These are phyloP conservation scores for Argyresthia albistria DNA, from an alignment of 2,888 invertebrate genomes.

Conservation along the genomic window DNA sequence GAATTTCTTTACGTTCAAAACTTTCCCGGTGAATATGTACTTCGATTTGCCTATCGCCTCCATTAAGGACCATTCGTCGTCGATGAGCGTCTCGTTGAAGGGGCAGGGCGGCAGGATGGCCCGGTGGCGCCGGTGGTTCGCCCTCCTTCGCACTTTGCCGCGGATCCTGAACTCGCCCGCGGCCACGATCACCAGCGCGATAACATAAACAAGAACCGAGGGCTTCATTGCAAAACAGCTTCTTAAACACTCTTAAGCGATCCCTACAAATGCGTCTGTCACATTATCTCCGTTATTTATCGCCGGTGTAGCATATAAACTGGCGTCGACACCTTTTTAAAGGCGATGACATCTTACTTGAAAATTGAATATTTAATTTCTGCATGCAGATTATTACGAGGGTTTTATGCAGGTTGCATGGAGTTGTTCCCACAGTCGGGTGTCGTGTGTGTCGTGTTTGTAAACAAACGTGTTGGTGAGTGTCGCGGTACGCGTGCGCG, in stretches of 20 bases:
- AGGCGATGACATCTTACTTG: constrained; percentile 58
- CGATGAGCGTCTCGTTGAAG: constrained; percentile 65
- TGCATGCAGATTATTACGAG: constrained; percentile 21
- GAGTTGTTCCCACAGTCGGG: constrained; percentile 27
- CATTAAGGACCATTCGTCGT: constrained; percentile 65
- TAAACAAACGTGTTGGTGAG: constrained; percentile 40
- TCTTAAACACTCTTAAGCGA: constrained; percentile 40
- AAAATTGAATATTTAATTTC: constrained; percentile 39
- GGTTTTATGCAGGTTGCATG: constrained; percentile 19
- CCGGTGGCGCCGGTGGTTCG: constrained; percentile 48
- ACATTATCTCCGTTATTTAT: constrained; percentile 64
- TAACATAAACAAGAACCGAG: constrained; percentile 56
- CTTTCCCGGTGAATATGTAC: constrained; percentile 68
- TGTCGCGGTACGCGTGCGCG: constrained; percentile 47
- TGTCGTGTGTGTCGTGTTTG: constrained; percentile 32
- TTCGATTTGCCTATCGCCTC: constrained; percentile 62
- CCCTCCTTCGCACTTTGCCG: constrained; percentile 63
- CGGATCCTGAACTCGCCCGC: constrained; percentile 57
- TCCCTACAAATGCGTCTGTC: constrained; percentile 56
- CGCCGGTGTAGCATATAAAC: constrained; percentile 43
- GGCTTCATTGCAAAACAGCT: constrained; percentile 53
- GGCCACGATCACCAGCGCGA: constrained; percentile 50
- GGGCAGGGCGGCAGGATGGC: constrained; percentile 55
- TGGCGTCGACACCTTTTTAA: constrained; percentile 42
- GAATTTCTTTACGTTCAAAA: constrained; percentile 55